Conservation (phyloP, 2,113 vertebrate genomes). For the Capreolus pygargus region DNA sequence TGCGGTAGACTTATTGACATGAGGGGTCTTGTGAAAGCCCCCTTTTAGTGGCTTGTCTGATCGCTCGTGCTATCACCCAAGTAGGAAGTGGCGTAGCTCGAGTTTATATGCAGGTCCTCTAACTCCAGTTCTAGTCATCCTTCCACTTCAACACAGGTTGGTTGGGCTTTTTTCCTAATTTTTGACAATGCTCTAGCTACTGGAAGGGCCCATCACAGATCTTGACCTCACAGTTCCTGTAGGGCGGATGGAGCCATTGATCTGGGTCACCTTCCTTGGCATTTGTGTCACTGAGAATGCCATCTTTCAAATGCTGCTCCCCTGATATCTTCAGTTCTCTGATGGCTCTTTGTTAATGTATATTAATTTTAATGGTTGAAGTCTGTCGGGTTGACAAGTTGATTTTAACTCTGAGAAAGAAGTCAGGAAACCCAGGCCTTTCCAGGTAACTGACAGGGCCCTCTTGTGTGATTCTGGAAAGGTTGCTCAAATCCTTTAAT, state of each 20-base stretch:
- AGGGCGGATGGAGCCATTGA: neutral
- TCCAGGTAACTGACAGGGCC: neutral
- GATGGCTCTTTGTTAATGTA: neutral
- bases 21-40: neutral
- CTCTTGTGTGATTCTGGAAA: neutral
- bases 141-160: neutral
- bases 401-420: constrained; percentile 10
- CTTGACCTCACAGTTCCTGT: neutral
- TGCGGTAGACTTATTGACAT: neutral
- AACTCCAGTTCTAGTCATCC: neutral
- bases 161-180: neutral
- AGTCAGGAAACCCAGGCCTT: neutral
- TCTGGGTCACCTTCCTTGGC: neutral
- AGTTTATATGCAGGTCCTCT: neutral
- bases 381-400: neutral
- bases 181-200: neutral
- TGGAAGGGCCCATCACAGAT: neutral
- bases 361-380: neutral
- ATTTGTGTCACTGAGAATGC: neutral
- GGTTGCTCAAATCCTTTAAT: neutral
- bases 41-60: neutral
- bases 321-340: neutral
- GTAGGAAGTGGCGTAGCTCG: neutral
- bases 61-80: neutral
- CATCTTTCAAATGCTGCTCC: neutral